Conservation (phyloP, 2,797 vertebrate genomes). For the Sebastes steindachneri region DNA sequence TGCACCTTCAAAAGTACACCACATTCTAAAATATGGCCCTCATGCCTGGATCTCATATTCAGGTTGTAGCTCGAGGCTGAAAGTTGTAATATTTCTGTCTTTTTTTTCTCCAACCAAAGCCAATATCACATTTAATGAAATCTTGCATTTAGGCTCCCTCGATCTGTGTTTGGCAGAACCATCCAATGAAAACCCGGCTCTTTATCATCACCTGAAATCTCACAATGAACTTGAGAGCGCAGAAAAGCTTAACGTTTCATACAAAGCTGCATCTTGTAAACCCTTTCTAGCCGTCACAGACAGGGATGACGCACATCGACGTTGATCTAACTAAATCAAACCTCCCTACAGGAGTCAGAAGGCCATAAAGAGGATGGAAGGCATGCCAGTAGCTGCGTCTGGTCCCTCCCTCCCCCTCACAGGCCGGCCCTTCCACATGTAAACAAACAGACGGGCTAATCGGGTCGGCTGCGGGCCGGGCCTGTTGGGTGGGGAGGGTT, state of each 20-base stretch:
- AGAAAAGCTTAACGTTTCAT: neutral
- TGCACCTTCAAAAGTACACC: neutral
- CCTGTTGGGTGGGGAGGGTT: neutral
- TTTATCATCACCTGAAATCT: neutral
- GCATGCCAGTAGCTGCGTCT: slow-evolving; percentile 49
- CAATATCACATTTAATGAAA: neutral
- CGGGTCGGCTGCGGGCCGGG: neutral
- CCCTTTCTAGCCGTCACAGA: neutral
- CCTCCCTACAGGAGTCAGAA: slow-evolving; percentile 7
- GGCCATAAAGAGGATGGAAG: slow-evolving; percentile 31
- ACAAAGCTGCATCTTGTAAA: neutral
- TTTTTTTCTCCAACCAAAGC: neutral
- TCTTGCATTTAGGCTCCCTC: neutral
- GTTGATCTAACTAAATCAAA: neutral
- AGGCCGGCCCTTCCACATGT: slow-evolving; percentile 23
- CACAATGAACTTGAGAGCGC: neutral
- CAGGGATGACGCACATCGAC: neutral
- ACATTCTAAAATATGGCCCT: neutral
- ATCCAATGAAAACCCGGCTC: neutral
- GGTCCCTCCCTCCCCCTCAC: slow-evolving; percentile 22
- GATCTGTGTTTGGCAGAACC: neutral
- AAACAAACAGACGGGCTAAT: slow-evolving; percentile 59
- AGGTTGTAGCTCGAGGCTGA: neutral
- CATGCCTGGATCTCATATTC: neutral
- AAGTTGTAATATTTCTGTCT: neutral